Evolutionary conservation across 1,140 invertebrate species (phyloP).

Genomic region (Trachymyrmex cornetzi): DNA sequence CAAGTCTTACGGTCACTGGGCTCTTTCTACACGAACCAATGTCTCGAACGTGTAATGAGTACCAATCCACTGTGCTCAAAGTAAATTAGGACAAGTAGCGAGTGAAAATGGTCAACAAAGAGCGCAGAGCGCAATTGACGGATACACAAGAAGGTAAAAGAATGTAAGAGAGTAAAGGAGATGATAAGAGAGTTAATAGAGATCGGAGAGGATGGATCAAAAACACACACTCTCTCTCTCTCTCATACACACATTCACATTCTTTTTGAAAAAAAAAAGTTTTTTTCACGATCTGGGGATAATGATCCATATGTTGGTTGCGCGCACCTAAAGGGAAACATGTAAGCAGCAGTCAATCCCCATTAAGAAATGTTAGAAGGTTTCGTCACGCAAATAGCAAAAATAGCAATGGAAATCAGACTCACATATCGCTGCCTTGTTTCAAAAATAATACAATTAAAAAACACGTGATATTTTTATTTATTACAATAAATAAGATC

Average conservation of each 20-base stretch:
- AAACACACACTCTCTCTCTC: too few relatives aligned
- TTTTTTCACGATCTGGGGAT: neutral
- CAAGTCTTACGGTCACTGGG: constrained; percentile 27
- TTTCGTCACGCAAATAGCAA: constrained; percentile 20
- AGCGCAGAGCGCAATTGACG: neutral
- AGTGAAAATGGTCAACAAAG: constrained; percentile 22
- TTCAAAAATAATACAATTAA: too few relatives aligned
- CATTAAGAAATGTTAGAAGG: constrained; percentile 12
- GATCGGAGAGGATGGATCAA: neutral
- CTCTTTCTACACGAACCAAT: constrained; percentile 34
- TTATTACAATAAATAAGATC: too few relatives aligned
- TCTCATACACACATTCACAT: neutral
- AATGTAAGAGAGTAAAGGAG: neutral
- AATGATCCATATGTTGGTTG: neutral
- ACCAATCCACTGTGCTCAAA: constrained; percentile 48
- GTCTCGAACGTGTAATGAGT: constrained; percentile 52
- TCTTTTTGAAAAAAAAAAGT: neutral
- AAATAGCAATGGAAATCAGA: neutral
- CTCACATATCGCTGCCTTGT: neutral
- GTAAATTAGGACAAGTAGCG: constrained; percentile 50
- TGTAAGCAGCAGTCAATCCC: neutral
- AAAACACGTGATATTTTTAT: too few relatives aligned
- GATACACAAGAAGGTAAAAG: neutral
- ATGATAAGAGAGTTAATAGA: neutral
- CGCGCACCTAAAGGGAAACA: neutral